These are phyloP conservation scores for Chaunax sp. DNA, from an alignment of 2,797 vertebrate genomes.

Conservation along the genomic window DNA sequence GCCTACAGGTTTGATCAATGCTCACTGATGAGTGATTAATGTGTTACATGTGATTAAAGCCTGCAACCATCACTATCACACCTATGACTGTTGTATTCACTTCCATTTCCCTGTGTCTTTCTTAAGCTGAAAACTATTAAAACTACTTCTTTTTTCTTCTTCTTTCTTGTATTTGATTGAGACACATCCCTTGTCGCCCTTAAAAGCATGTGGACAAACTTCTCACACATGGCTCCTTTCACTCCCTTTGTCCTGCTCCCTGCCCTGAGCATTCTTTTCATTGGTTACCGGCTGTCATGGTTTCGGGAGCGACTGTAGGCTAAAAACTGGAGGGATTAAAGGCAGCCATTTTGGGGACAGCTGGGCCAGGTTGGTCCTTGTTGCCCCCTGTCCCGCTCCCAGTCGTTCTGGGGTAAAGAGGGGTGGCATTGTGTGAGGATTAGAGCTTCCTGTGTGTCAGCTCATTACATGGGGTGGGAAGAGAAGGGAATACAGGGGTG, in stretches of 20 bases:
- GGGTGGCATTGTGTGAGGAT: constrained; percentile 85
- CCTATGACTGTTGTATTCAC: constrained; percentile 38
- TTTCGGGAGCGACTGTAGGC: constrained; percentile 77
- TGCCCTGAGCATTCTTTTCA: constrained; percentile 81
- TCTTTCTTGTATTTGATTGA: constrained; percentile 75
- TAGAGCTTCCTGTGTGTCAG: constrained; percentile 89
- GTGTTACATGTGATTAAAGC: constrained; percentile 39
- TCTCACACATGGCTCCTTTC: constrained; percentile 86
- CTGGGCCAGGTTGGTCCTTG: constrained; percentile 84
- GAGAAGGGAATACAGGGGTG: constrained; percentile 42
- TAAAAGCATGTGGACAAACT: constrained; percentile 85
- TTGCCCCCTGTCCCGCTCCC: constrained; percentile 78
- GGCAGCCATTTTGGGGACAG: constrained; percentile 87
- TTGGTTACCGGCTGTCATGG: constrained; percentile 88
- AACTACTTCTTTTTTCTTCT: constrained; percentile 28
- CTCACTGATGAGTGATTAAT: constrained; percentile 26
- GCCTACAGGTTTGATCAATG: constrained; percentile 27
- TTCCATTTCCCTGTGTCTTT: background rate
- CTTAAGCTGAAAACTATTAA: constrained; percentile 20
- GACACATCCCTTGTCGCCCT: constrained; percentile 77
- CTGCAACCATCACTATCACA: constrained; percentile 28
- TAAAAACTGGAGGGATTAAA: constrained; percentile 82
- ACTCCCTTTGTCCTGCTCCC: constrained; percentile 79
- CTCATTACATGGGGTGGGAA: constrained; percentile 79
- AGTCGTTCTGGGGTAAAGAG: constrained; percentile 80